Conservation (phyloP, 2,797 vertebrate species). For the Rallus crepitans region DNA sequence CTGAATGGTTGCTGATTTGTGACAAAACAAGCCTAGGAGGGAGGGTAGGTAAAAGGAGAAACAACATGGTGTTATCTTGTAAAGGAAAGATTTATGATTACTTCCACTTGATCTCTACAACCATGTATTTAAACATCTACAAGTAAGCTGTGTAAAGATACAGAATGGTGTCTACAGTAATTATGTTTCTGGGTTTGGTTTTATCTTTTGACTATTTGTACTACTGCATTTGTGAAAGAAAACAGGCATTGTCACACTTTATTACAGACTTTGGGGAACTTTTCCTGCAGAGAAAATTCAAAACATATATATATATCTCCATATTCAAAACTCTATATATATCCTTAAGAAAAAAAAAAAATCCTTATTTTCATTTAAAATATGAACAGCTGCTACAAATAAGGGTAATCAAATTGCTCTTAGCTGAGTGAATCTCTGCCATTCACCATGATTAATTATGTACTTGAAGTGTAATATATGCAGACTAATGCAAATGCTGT, state of each 20-base stretch:
- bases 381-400: slow-evolving; percentile 18
- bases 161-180: not conserved
- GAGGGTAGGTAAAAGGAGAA: not conserved
- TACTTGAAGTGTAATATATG: slow-evolving; percentile 28
- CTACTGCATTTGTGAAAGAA: not conserved
- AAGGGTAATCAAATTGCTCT: not conserved
- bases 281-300: not conserved
- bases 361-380: slow-evolving; percentile 24
- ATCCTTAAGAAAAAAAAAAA: not conserved
- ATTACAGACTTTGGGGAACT: not conserved
- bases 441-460: slow-evolving; percentile 27
- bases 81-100: not conserved
- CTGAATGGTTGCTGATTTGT: not conserved
- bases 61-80: not conserved
- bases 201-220: not conserved
- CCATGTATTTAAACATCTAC: not conserved
- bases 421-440: slow-evolving; percentile 18
- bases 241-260: not conserved
- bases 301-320: slow-evolving; percentile 6
- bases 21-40: not conserved
- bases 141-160: not conserved
- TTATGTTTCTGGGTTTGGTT: not conserved
- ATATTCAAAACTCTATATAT: not conserved
- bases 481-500: slow-evolving; percentile 42
- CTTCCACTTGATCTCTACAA: not conserved